Evolutionary conservation across 1,140 invertebrate species (phyloP), one percentile per base, ranked within the genome.

Genomic region (Caerostris extrusa): DNA sequence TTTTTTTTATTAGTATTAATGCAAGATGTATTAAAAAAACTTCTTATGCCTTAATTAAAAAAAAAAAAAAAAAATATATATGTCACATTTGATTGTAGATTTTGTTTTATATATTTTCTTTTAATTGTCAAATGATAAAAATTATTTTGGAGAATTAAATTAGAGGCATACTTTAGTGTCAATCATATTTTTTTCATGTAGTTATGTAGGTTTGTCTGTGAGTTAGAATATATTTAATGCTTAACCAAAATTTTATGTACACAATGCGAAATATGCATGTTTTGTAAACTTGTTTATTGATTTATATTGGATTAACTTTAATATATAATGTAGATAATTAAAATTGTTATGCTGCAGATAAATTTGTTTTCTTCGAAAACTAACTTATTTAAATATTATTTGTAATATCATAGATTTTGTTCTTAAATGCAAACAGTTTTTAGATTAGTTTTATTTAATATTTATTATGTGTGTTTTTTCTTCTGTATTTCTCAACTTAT

Each of bases 361-460:
- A 7, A 50, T 77, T 34, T 34, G 34, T 34, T 34, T 77, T 77
- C 69, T 12, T 77, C 10, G 12, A 77, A 77, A 77, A 77, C 53
- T 77, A 77, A 77, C 71, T 77, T 77, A 77, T 77, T 77, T 10
- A 50, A 50, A 5, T 64, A 10, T 14, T 64, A 14, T 53, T 77
- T 77, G 10, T 77, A 12, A 12, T 77, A 77, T 34, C 34, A 19
- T 71, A 19, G 8, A 71, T 19, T 19, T 71, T 7, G n/a, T 3
- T 50, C 71, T 12, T 77, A 77, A 50, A 77, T 50, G 14, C 10
- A 77, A 53, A 77, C 71, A 77, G 12, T 53, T 77, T 50, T 77
- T 77, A 77, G 71, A 53, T 77, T 77, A 64, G 61, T 14, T 64
- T 64, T 64, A 64, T 50, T 77, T 77, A 71, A 19, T 71, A 50